Evolutionary conservation across 2,888 invertebrate species (phyloP).

Genomic region (Beris morrisii): DNA sequence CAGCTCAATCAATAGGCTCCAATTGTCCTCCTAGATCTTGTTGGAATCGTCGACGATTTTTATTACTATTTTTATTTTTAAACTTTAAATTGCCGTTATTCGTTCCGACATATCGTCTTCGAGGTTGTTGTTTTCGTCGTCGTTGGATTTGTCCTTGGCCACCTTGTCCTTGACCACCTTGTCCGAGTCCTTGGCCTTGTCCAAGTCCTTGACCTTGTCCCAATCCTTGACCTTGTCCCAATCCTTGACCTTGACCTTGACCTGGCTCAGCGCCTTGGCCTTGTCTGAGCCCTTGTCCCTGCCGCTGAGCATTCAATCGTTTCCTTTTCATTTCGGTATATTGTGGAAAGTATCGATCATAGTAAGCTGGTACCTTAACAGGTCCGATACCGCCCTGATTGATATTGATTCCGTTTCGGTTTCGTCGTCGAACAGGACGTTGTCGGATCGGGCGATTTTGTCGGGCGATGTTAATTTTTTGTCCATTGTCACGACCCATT

Average conservation of each 20-base stretch:
- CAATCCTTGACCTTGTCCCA: background rate
- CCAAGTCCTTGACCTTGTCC: background rate
- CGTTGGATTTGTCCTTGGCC: slow-evolving; percentile 6
- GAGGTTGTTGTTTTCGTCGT: background rate
- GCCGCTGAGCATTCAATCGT: background rate
- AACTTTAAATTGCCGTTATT: slow-evolving; percentile 23
- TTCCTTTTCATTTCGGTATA: background rate
- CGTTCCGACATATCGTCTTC: slow-evolving; percentile 18
- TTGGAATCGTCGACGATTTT: slow-evolving; percentile 1
- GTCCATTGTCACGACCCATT: slow-evolving; percentile 3
- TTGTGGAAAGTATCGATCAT: slow-evolving; percentile 6
- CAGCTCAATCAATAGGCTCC: no score
- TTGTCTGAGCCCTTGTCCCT: slow-evolving; percentile 4
- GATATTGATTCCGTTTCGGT: background rate
- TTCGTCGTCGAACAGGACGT: background rate
- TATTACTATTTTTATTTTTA: slow-evolving; percentile 3
- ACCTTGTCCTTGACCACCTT: slow-evolving; percentile 17
- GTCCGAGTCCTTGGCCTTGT: slow-evolving; percentile 15
- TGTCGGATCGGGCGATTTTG: slow-evolving; percentile 20
- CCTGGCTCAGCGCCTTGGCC: background rate
- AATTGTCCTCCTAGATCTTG: background rate
- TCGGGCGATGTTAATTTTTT: background rate
- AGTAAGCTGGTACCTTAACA: background rate
- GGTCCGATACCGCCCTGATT: background rate
- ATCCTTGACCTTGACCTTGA: background rate